A percentile compares a stretch with the other conserved stretches of the same genome.
phyloP scores from a whole-genome alignment of 2,797 vertebrate species.

The Schizopygopsis malacanthus region DNA sequence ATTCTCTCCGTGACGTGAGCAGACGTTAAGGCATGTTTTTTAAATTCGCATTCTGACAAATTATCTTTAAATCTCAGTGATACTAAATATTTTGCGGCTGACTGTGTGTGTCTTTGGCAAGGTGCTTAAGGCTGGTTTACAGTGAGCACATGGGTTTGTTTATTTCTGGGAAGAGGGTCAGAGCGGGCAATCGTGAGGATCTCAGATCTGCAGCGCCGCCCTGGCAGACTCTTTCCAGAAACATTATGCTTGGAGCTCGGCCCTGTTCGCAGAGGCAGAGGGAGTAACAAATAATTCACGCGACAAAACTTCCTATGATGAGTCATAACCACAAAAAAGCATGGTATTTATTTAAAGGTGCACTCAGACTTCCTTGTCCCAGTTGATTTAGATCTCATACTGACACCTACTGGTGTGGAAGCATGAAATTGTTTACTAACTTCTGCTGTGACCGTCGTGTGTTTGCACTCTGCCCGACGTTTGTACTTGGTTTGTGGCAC shows the following conservation, averaged over 20 bases:
- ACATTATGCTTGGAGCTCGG: constrained; percentile 46
- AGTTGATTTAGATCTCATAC: constrained; percentile 4
- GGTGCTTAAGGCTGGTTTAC: constrained; percentile 21
- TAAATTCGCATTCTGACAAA: constrained; percentile 37
- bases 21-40: constrained; percentile 40
- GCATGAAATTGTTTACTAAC: not conserved
- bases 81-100: constrained; percentile 43
- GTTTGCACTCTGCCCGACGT: not conserved
- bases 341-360: constrained; percentile 15
- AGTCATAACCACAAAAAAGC: not conserved
- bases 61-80: constrained; percentile 41
- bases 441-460: not conserved
- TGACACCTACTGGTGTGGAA: constrained; percentile 30
- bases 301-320: not conserved
- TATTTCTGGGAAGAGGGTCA: constrained; percentile 37
- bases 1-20: constrained; percentile 37
- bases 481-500: not conserved
- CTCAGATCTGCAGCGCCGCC: not conserved
- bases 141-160: constrained; percentile 45
- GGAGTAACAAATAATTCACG: not conserved
- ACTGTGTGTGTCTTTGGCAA: constrained; percentile 32
- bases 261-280: constrained; percentile 3
- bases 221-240: not conserved
- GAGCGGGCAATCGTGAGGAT: not conserved
- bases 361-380: not conserved